Conservation (phyloP, 1,140 invertebrate species). For the Whitmania pigra region DNA sequence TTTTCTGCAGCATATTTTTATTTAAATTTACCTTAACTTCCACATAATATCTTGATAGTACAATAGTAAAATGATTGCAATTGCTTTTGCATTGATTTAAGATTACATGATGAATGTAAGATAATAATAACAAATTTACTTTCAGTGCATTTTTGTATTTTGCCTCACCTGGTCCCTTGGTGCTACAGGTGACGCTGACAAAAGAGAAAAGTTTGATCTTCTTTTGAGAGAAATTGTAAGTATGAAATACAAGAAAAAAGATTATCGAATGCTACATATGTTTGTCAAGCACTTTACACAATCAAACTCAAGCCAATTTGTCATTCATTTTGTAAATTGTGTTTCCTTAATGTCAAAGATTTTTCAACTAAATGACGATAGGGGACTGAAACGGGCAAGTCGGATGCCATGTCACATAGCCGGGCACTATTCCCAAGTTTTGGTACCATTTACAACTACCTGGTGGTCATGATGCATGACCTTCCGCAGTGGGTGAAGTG, state of each 20-base stretch:
- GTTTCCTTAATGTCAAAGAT: not conserved
- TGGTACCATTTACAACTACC: not conserved
- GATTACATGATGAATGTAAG: constrained; percentile 13
- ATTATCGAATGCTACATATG: too few relatives aligned
- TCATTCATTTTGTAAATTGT: not conserved
- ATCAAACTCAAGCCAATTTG: too few relatives aligned
- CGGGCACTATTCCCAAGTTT: constrained; percentile 1
- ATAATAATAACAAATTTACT: constrained; percentile 34
- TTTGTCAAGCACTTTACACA: not conserved
- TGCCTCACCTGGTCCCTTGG: constrained; percentile 81
- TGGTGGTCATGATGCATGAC: not conserved
- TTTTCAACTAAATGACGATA: not conserved
- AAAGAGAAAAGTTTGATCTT: constrained; percentile 63
- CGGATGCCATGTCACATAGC: not conserved
- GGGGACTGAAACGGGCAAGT: not conserved
- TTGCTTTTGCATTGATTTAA: not conserved
- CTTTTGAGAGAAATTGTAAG: constrained; percentile 55
- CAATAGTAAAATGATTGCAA: too few relatives aligned
- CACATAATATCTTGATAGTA: not conserved
- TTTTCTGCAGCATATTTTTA: not conserved
- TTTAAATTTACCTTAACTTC: not conserved
- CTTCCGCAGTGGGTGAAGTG: constrained; percentile 61
- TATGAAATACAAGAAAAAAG: constrained; percentile 28
- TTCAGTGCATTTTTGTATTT: constrained; percentile 76
- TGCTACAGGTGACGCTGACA: constrained; percentile 57